A percentile compares a stretch with the other conserved stretches of the same genome.
Evolutionary conservation across 2,113 vertebrate genomes (phyloP).

Genomic region (Glaucomys volans): DNA sequence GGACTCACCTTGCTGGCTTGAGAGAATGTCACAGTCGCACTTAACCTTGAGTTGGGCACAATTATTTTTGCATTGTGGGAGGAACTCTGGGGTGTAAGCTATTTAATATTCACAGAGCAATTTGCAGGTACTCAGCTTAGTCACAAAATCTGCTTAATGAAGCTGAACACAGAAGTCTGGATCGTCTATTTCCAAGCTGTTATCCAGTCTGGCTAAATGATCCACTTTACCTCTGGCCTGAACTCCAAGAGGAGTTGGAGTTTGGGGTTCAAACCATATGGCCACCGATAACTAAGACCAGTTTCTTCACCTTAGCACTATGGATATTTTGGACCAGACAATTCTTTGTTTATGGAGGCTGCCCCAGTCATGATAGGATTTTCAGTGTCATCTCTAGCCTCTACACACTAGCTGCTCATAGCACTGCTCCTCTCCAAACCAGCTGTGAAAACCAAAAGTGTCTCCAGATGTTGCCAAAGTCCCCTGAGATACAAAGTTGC

Average conservation of each 20-base stretch:
- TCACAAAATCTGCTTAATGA: conserved; percentile 52
- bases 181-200: conserved; percentile 46
- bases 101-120: conserved; percentile 52
- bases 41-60: not conserved
- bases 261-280: not conserved
- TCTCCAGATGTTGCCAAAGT: not conserved
- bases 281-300: not conserved
- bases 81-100: conserved; percentile 1
- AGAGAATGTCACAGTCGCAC: not conserved
- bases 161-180: conserved; percentile 56
- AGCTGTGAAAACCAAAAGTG: not conserved
- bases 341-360: not conserved
- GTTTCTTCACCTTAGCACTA: not conserved
- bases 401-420: not conserved
- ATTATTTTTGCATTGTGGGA: not conserved
- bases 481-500: not conserved
- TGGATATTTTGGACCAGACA: not conserved
- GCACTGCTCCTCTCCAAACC: not conserved
- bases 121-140: conserved; percentile 27
- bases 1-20: not conserved
- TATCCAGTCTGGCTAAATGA: conserved; percentile 31
- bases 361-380: not conserved
- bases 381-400: not conserved
- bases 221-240: not conserved
- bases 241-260: not conserved